These are phyloP conservation scores for Daubentonia madagascariensis DNA, from an alignment of 2,113 vertebrate species.

Conservation along the genomic window DNA sequence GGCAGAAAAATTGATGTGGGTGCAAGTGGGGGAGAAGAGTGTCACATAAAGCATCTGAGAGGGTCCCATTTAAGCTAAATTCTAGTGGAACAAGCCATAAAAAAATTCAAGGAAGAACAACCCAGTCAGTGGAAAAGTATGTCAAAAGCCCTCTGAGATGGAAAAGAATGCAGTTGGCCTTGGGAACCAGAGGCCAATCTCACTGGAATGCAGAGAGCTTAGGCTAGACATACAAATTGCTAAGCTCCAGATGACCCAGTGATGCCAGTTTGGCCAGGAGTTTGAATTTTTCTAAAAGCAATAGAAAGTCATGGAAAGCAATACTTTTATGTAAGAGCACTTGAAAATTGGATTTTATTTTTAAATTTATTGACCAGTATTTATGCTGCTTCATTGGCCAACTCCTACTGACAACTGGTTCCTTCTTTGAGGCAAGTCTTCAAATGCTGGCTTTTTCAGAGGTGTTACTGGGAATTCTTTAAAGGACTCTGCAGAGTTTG, in stretches of 20 bases:
- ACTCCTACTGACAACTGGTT: background rate
- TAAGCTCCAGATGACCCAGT: background rate
- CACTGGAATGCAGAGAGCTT: background rate
- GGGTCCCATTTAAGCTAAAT: background rate
- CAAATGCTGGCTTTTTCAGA: background rate
- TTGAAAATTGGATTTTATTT: background rate
- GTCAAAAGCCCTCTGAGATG: rapidly evolving
- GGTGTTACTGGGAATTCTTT: background rate
- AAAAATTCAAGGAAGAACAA: background rate
- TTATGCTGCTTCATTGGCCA: background rate
- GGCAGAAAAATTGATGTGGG: background rate
- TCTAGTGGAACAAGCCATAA: background rate
- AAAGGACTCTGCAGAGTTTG: background rate
- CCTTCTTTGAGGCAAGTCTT: background rate
- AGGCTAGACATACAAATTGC: background rate
- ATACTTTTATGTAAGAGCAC: background rate
- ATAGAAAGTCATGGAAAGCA: background rate
- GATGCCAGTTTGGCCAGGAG: background rate
- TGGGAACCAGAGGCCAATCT: background rate
- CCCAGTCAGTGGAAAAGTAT: background rate
- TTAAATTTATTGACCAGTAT: background rate
- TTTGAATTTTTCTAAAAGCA: background rate
- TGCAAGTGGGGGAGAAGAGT: background rate
- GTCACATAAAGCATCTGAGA: background rate
- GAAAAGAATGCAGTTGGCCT: background rate